Evolutionary conservation across 1,140 invertebrate genomes (phyloP).

Genomic region (Protaetia brevitarsis): DNA sequence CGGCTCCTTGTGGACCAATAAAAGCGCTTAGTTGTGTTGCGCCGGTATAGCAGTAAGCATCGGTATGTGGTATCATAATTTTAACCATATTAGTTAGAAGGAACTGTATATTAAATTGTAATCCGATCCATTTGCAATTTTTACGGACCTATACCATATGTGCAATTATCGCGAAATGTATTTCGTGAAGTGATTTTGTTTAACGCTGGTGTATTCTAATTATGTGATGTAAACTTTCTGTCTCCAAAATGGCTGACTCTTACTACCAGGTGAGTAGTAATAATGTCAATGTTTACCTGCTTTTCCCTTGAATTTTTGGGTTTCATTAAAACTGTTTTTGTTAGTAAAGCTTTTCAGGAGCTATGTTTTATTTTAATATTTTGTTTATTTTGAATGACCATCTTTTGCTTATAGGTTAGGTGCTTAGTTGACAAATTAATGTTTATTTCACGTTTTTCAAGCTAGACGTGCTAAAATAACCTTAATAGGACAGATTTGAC

Average conservation of each 20-base stretch:
- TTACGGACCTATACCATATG: not conserved
- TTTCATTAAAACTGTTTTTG: not conserved
- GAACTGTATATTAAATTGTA: not conserved
- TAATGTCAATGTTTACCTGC: slow-evolving; percentile 22
- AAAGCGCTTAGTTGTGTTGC: slow-evolving; percentile 28
- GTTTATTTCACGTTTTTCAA: slow-evolving; percentile 1
- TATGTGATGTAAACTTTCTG: slow-evolving; percentile 32
- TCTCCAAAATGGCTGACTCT: slow-evolving; percentile 57
- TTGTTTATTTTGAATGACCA: not conserved
- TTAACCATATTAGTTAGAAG: not conserved
- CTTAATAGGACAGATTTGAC: slow-evolving; percentile 4
- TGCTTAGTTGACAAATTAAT: not conserved
- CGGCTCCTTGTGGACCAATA: not conserved
- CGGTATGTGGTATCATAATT: slow-evolving; percentile 32
- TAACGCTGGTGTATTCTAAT: slow-evolving; percentile 19
- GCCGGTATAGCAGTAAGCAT: slow-evolving; percentile 31
- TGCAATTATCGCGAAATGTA: not conserved
- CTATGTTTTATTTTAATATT: not conserved
- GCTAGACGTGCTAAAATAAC: not conserved
- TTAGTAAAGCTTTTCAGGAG: not conserved
- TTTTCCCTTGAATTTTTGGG: not conserved
- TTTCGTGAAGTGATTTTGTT: not conserved
- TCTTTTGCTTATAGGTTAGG: not conserved
- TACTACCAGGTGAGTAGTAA: slow-evolving; percentile 58
- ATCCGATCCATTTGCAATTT: not conserved